phyloP scores from a whole-genome alignment of 1,140 invertebrate genomes.

The Anoplophora glabripennis region DNA sequence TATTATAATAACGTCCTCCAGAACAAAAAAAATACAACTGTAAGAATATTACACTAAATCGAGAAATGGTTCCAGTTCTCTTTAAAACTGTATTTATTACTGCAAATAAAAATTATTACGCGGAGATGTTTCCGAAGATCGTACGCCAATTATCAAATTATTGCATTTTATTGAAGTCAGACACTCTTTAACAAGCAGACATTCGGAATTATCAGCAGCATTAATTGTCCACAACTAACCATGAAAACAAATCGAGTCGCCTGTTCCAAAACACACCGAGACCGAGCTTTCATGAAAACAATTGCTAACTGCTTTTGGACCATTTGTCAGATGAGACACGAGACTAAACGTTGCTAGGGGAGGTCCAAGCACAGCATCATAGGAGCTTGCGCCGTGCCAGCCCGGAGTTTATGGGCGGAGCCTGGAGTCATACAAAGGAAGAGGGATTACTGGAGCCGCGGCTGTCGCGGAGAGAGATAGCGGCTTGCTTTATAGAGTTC shows the following conservation, averaged over 20 bases:
- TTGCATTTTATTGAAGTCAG: too few relatives aligned
- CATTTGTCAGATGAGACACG: constrained; percentile 28
- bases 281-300: constrained; percentile 13
- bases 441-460: neutral
- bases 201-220: neutral
- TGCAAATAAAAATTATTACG: too few relatives aligned
- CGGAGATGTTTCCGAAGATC: too few relatives aligned
- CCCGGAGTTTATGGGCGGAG: constrained; percentile 32
- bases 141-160: too few relatives aligned
- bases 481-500: constrained; percentile 18
- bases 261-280: constrained; percentile 1
- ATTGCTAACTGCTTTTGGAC: constrained; percentile 14
- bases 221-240: constrained; percentile 1
- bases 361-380: constrained; percentile 32
- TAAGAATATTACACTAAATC: too few relatives aligned
- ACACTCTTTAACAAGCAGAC: too few relatives aligned
- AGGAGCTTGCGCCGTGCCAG: constrained; percentile 27
- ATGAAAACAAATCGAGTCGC: neutral
- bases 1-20: too few relatives aligned
- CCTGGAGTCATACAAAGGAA: constrained; percentile 8
- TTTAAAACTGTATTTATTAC: too few relatives aligned
- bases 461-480: constrained; percentile 21
- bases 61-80: too few relatives aligned
- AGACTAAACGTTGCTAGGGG: constrained; percentile 45
- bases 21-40: too few relatives aligned